A percentile compares a stretch with the other conserved stretches of the same genome.
Conservation (phyloP, 1,140 invertebrate genomes). For the Leguminivora glycinivorella region DNA sequence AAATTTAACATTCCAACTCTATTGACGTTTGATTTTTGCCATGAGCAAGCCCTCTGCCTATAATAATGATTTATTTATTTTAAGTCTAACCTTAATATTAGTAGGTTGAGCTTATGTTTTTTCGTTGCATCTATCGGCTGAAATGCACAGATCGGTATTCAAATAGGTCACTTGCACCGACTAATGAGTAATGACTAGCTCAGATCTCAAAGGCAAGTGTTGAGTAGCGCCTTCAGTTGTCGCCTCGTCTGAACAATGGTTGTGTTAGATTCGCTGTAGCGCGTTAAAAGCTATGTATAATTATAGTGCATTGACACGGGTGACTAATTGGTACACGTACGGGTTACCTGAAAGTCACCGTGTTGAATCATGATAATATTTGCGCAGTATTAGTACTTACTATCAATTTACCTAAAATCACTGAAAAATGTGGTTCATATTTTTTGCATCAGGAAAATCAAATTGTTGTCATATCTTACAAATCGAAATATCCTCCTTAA, state of each 20-base stretch:
- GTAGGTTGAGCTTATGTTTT: too few relatives aligned
- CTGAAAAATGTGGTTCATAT: too few relatives aligned
- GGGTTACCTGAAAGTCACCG: conserved; percentile 1
- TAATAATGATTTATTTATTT: too few relatives aligned
- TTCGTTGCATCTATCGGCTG: neutral
- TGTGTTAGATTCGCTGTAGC: neutral
- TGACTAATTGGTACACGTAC: conserved; percentile 1
- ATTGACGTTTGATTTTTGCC: too few relatives aligned
- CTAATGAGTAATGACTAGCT: conserved; percentile 1
- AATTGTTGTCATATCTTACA: too few relatives aligned
- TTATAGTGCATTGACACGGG: conserved; percentile 13
- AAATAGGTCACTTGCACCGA: conserved; percentile 9
- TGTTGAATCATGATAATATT: neutral
- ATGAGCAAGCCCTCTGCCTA: too few relatives aligned
- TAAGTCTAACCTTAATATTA: too few relatives aligned
- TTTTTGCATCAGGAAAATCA: too few relatives aligned
- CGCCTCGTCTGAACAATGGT: conserved; percentile 16
- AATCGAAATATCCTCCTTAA: too few relatives aligned
- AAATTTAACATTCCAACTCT: too few relatives aligned
- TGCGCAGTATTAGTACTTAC: neutral
- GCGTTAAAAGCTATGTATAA: neutral
- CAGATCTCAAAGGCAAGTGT: neutral
- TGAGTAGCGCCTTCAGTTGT: conserved; percentile 6
- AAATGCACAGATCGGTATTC: neutral
- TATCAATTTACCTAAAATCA: too few relatives aligned